Evolutionary conservation across 2,888 invertebrate species (phyloP).

Genomic region (Aethes cnicana): DNA sequence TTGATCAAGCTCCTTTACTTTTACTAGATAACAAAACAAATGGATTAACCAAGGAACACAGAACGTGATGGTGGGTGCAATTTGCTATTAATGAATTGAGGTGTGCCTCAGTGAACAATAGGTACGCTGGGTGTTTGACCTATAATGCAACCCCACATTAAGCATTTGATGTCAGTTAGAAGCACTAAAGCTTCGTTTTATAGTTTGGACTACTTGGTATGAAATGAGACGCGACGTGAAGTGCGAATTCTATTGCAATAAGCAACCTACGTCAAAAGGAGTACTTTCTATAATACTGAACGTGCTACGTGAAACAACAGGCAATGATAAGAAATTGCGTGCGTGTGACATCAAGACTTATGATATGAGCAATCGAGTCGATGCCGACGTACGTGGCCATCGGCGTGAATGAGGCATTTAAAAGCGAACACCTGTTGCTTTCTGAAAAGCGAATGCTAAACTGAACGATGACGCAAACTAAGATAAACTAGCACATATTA

Average conservation of each 20-base stretch:
- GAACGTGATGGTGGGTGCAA: constrained; percentile 11
- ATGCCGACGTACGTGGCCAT: constrained; percentile 27
- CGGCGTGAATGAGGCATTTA: constrained; percentile 40
- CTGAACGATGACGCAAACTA: constrained; percentile 22
- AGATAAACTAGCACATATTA: constrained; percentile 13
- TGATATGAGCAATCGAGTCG: constrained; percentile 12
- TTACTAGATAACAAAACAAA: no score
- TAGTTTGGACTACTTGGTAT: constrained; percentile 8
- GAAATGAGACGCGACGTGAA: constrained; percentile 5
- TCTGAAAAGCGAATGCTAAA: constrained; percentile 34
- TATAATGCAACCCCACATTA: constrained; percentile 5
- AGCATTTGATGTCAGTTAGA: constrained; percentile 4
- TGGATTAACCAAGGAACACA: no score
- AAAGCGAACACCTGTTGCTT: constrained; percentile 57
- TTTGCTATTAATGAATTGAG: constrained; percentile 3
- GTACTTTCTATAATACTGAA: constrained; percentile 19
- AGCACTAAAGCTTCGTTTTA: background rate
- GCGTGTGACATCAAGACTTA: constrained; percentile 28
- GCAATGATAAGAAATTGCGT: constrained; percentile 34
- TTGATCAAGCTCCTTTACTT: no score
- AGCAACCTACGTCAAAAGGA: constrained; percentile 7
- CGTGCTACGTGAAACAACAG: constrained; percentile 12
- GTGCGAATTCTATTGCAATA: constrained; percentile 10
- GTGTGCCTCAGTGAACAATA: constrained; percentile 18
- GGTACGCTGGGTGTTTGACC: constrained; percentile 15